A percentile compares a stretch with the other conserved stretches of the same genome.
phyloP scores from a whole-genome alignment of 2,113 vertebrate species.

The Macquaria ambigua region DNA sequence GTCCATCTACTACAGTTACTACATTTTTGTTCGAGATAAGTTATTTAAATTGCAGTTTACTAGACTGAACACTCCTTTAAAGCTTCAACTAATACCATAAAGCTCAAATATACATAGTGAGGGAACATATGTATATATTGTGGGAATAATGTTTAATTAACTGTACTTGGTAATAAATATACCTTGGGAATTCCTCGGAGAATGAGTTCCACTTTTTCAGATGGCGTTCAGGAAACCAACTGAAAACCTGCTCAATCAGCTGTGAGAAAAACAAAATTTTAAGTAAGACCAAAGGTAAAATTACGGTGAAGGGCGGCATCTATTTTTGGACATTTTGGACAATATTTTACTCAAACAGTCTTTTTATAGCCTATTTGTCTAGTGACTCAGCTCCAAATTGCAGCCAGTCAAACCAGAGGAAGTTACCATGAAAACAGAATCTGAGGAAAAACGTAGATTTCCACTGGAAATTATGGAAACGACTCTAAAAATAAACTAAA shows the following conservation, averaged over 20 bases:
- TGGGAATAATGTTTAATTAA: not conserved
- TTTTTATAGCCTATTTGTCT: not conserved
- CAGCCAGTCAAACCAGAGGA: not conserved
- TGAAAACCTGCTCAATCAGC: conserved; percentile 88
- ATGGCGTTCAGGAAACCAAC: conserved; percentile 87
- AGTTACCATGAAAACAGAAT: conserved; percentile 7
- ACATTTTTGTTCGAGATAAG: not conserved
- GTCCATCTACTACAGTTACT: not conserved
- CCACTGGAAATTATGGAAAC: not conserved
- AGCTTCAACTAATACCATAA: not conserved
- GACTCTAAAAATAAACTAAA: conserved; percentile 24
- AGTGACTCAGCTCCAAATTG: not conserved
- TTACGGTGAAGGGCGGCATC: not conserved
- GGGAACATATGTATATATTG: not conserved
- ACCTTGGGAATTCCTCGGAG: conserved; percentile 86
- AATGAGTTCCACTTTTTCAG: conserved; percentile 86
- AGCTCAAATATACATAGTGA: not conserved
- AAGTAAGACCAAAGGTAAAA: not conserved
- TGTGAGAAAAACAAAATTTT: conserved; percentile 63
- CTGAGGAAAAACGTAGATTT: not conserved
- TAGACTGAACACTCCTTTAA: not conserved
- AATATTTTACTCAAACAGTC: not conserved
- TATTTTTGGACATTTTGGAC: not conserved
- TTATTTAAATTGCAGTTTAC: not conserved
- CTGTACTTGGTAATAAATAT: conserved; percentile 26